Conservation (phyloP, 2,797 vertebrate species). For the Girardinus metallicus region DNA sequence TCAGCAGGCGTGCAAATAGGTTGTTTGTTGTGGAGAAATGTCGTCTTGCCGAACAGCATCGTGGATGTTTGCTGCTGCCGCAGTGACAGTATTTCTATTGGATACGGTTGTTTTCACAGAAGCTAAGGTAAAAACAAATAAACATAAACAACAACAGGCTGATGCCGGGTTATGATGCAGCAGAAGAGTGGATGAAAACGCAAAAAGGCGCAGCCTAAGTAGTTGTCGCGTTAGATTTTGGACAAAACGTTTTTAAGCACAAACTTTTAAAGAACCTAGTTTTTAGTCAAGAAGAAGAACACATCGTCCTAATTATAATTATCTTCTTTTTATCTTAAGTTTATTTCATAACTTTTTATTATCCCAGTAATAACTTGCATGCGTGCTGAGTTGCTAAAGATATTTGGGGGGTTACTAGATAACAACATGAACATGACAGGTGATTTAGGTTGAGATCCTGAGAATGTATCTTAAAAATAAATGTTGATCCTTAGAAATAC, state of each 20-base stretch:
- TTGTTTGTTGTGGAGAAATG: constrained; percentile 47
- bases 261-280: not conserved
- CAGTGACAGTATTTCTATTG: constrained; percentile 54
- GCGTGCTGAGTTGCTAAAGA: not conserved
- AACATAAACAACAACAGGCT: not conserved
- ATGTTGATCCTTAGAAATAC: too few species aligned
- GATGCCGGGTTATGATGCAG: not conserved
- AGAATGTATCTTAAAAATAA: not conserved
- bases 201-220: not conserved
- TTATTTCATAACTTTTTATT: not conserved
- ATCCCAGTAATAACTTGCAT: not conserved
- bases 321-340: not conserved
- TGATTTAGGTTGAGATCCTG: not conserved
- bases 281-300: not conserved
- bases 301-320: not conserved
- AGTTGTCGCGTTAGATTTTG: not conserved
- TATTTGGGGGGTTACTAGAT: not conserved
- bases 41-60: constrained; percentile 6
- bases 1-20: not conserved
- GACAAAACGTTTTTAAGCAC: not conserved
- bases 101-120: constrained; percentile 46
- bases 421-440: not conserved
- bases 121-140: constrained; percentile 70
- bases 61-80: constrained; percentile 4
- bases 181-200: not conserved